These are phyloP conservation scores for Arenaria interpres DNA, from an alignment of 2,113 vertebrate genomes.

Conservation along the genomic window DNA sequence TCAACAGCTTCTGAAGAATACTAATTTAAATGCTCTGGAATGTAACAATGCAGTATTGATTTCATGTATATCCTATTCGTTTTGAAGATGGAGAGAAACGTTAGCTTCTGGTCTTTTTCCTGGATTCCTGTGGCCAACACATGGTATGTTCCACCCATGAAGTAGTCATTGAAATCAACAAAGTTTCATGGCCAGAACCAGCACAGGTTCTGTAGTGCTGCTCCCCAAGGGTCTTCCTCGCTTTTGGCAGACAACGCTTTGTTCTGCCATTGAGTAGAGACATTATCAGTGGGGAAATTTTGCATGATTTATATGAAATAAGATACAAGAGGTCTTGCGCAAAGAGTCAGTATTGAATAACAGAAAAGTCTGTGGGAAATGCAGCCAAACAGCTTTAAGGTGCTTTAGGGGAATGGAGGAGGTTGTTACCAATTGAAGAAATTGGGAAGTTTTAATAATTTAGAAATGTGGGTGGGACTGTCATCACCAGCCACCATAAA, in stretches of 20 bases:
- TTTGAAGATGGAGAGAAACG: not conserved
- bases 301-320: not conserved
- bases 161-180: not conserved
- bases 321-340: not conserved
- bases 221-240: not conserved
- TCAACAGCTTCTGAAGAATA: not conserved
- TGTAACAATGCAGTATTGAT: not conserved
- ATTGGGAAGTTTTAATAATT: not conserved
- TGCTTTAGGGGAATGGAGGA: not conserved
- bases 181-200: not conserved
- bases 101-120: not conserved
- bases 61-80: not conserved
- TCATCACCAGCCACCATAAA: slow-evolving; percentile 12
- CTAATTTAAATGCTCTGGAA: not conserved
- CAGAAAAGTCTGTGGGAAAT: not conserved
- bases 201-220: not conserved
- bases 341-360: not conserved
- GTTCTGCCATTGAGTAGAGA: not conserved
- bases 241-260: not conserved
- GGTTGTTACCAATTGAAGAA: not conserved
- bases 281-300: not conserved
- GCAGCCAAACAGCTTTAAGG: not conserved
- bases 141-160: not conserved
- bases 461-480: slow-evolving; percentile 18
- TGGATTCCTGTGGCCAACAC: not conserved